These are phyloP conservation scores for Neuroterus valhalla DNA, from an alignment of 1,140 invertebrate genomes.

Conservation along the genomic window DNA sequence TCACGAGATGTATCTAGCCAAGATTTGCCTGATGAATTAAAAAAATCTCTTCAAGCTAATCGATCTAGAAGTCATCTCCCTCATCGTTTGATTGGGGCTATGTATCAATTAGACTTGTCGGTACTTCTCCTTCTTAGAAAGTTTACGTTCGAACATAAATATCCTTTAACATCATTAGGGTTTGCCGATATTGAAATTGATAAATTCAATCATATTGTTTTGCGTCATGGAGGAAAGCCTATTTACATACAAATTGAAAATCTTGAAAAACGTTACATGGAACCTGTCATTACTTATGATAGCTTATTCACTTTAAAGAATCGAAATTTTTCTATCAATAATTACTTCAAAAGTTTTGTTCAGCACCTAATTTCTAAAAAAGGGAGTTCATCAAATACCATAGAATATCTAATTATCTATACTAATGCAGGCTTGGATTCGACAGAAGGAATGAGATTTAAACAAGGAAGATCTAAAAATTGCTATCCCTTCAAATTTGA, in stretches of 20 bases:
- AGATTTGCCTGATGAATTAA: too few species aligned
- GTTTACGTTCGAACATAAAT: too few species aligned
- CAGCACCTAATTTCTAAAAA: slow-evolving; percentile 37
- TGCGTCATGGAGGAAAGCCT: slow-evolving; percentile 43
- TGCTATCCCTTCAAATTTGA: slow-evolving; percentile 43
- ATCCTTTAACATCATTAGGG: slow-evolving; percentile 38
- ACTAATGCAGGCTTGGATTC: slow-evolving; percentile 50
- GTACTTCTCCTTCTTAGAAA: slow-evolving; percentile 45
- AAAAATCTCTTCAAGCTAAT: too few species aligned
- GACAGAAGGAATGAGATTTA: slow-evolving; percentile 42
- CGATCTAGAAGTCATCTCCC: too few species aligned
- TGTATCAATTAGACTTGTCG: slow-evolving; percentile 45
- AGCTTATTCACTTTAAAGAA: slow-evolving; percentile 46
- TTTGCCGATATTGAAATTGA: slow-evolving; percentile 44
- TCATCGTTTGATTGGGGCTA: too few species aligned
- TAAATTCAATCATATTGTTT: slow-evolving; percentile 47
- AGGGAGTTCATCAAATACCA: slow-evolving; percentile 36
- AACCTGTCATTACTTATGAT: slow-evolving; percentile 45
- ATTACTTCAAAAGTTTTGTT: slow-evolving; percentile 49
- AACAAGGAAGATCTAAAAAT: not conserved
- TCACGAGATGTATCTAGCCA: too few species aligned
- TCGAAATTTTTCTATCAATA: slow-evolving; percentile 41
- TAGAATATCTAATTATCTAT: slow-evolving; percentile 50
- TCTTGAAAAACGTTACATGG: slow-evolving; percentile 47
- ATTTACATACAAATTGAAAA: slow-evolving; percentile 49